phyloP scores from a whole-genome alignment of 2,888 invertebrate species.

The Pyrgus malvae region DNA sequence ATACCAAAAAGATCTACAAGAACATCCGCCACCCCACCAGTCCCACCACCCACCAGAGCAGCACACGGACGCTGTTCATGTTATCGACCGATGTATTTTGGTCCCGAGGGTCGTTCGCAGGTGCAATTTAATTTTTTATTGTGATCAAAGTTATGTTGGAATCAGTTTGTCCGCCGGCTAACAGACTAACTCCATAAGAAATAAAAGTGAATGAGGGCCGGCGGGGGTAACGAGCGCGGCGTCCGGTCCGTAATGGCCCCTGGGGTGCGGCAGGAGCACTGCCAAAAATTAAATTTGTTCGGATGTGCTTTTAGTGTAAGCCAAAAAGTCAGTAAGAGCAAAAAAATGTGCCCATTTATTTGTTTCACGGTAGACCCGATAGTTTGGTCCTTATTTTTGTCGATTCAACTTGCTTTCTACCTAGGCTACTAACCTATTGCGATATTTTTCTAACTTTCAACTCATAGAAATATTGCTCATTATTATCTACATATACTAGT shows the following conservation, averaged over 20 bases:
- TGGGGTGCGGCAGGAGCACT: slow-evolving; percentile 1
- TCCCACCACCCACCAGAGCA: too few relatives aligned
- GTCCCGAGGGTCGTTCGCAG: background rate
- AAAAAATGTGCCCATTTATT: background rate
- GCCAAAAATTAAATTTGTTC: slow-evolving; percentile 25
- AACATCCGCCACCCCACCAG: too few relatives aligned
- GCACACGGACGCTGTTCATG: background rate
- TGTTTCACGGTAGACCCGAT: background rate
- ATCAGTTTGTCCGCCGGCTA: background rate
- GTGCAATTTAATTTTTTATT: background rate
- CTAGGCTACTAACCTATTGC: too few relatives aligned
- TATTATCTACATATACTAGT: too few relatives aligned
- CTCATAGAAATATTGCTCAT: too few relatives aligned
- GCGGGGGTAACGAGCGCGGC: slow-evolving; percentile 1
- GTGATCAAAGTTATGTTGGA: background rate
- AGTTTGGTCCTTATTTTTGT: background rate
- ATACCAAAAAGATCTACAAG: too few relatives aligned
- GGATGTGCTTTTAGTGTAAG: background rate
- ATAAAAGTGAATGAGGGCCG: slow-evolving; percentile 14
- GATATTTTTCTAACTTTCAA: too few relatives aligned
- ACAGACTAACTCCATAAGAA: background rate
- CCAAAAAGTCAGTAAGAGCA: background rate
- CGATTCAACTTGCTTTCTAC: too few relatives aligned
- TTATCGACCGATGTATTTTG: background rate
- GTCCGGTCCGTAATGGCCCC: slow-evolving; percentile 10